A percentile compares a stretch with the other conserved stretches of the same genome.
Evolutionary conservation across 2,113 vertebrate genomes (phyloP).

Genomic region (Tricholaema leucomelas): DNA sequence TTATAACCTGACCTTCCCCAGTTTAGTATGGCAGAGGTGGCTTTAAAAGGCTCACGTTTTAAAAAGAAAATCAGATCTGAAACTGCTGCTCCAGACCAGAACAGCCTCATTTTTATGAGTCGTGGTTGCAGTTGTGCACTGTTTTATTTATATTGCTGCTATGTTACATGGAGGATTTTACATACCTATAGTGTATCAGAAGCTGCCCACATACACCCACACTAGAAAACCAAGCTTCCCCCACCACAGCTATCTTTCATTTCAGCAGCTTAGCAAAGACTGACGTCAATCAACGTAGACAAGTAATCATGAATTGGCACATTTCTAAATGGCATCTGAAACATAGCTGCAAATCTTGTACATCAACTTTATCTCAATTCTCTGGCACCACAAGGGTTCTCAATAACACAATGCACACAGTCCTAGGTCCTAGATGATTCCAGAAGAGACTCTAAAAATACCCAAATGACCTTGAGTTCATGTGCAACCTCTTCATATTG

Average conservation of each 20-base stretch:
- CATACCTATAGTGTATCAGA: background rate
- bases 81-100: background rate
- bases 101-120: background rate
- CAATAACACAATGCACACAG: background rate
- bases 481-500: background rate
- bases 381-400: background rate
- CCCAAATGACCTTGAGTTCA: background rate
- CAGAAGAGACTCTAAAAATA: background rate
- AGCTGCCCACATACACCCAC: constrained; percentile 20
- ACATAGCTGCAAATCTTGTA: background rate
- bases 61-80: background rate
- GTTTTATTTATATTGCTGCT: constrained; percentile 32
- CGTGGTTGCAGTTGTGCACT: background rate
- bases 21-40: background rate
- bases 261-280: background rate
- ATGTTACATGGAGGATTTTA: background rate
- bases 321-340: constrained; percentile 63
- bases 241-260: background rate
- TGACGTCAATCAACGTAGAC: constrained; percentile 2
- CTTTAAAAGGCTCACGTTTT: background rate
- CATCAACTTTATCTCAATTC: background rate
- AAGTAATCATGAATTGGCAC: constrained; percentile 32
- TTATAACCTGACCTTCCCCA: background rate
- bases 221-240: constrained; percentile 1
- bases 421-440: background rate